Percentiles rank a stretch among this genome's conserved stretches.
Conservation (phyloP, 2,888 invertebrate species). For the Scelioninae gen. 2 region DNA sequence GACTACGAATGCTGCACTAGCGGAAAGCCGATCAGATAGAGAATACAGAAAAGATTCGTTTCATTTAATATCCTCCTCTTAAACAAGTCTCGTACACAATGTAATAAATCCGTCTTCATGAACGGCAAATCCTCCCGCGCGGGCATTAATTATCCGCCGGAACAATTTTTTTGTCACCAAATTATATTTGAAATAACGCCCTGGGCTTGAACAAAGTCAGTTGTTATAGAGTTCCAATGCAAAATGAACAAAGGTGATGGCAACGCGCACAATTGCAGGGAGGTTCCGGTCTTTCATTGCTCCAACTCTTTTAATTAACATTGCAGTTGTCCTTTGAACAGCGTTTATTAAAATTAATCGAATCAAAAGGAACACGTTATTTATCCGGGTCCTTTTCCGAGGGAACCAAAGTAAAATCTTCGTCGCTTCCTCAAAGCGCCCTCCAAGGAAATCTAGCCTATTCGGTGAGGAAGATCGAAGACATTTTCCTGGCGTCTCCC, state of each 20-base stretch:
- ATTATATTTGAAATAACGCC: too few species aligned
- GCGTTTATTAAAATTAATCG: slow-evolving; percentile 31
- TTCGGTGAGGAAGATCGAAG: slow-evolving; percentile 51
- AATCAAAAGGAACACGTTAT: slow-evolving; percentile 34
- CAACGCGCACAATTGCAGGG: too few species aligned
- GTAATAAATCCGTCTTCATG: too few species aligned
- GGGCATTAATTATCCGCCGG: too few species aligned
- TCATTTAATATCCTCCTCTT: too few species aligned
- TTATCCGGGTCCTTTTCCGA: slow-evolving; percentile 38
- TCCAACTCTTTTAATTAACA: slow-evolving; percentile 36
- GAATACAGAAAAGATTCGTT: slow-evolving; percentile 4
- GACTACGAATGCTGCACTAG: slow-evolving; percentile 15
- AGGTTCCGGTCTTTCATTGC: too few species aligned
- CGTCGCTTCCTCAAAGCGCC: slow-evolving; percentile 44
- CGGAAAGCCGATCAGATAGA: slow-evolving; percentile 26
- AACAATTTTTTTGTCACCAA: too few species aligned
- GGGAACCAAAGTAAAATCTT: slow-evolving; percentile 46
- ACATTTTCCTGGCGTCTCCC: slow-evolving; percentile 56
- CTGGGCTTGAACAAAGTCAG: too few species aligned
- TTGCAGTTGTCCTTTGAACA: slow-evolving; percentile 27
- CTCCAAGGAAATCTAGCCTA: slow-evolving; percentile 57
- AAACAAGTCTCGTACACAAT: too few species aligned
- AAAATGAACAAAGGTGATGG: too few species aligned
- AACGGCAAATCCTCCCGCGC: too few species aligned
- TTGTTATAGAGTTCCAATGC: too few species aligned